Evolutionary conservation across 2,113 vertebrate species (phyloP).

Genomic region (Chunga burmeisteri): DNA sequence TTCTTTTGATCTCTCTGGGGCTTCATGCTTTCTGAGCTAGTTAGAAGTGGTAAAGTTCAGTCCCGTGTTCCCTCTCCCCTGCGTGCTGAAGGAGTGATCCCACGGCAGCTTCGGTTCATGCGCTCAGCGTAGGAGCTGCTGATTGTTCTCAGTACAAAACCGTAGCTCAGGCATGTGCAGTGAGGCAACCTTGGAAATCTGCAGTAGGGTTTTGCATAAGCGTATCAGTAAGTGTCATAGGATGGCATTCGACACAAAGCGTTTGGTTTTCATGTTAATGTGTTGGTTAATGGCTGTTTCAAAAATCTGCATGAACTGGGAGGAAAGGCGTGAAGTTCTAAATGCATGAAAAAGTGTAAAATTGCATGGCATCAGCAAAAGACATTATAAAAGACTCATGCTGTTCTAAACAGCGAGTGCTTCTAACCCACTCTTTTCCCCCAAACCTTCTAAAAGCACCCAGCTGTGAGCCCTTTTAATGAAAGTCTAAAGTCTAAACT

Average conservation of each 20-base stretch:
- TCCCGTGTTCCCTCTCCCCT: background rate
- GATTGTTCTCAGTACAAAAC: background rate
- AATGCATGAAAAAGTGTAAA: background rate
- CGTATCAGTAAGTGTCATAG: accelerated
- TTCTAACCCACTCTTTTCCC: background rate
- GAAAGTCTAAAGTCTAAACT: background rate
- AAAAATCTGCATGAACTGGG: background rate
- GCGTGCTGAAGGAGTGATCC: background rate
- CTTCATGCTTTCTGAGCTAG: background rate
- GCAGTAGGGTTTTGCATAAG: background rate
- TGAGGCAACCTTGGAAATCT: background rate
- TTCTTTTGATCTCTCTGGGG: background rate
- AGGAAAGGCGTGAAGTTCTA: background rate
- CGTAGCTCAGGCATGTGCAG: accelerated
- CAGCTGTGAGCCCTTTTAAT: background rate
- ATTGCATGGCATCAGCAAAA: background rate
- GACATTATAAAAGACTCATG: background rate
- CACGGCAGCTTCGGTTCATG: background rate
- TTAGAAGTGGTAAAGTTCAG: background rate
- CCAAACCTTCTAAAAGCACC: background rate
- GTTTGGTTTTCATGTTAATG: background rate
- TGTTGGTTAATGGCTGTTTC: background rate
- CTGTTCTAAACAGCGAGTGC: background rate
- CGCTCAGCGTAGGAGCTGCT: background rate
- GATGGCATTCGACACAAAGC: background rate